Conservation (phyloP, 2,113 vertebrate genomes). For the Nycticebus coucang region DNA sequence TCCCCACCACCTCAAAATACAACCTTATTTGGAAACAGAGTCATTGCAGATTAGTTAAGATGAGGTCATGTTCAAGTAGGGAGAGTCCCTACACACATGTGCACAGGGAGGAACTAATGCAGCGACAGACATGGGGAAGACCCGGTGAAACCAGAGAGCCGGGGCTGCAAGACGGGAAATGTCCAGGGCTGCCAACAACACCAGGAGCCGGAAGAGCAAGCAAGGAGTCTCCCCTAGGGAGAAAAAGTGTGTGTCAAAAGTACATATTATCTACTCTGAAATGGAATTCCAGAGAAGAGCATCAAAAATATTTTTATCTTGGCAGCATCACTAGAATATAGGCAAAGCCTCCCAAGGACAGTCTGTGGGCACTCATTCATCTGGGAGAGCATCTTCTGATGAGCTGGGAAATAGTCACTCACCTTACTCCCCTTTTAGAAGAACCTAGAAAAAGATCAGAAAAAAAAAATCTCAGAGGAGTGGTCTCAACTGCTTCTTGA, state of each 20-base stretch:
- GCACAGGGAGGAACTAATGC: not conserved
- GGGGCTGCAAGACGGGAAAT: not conserved
- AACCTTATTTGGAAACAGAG: not conserved
- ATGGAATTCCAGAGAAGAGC: not conserved
- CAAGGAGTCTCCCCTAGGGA: not conserved
- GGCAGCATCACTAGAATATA: not conserved
- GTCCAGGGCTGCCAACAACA: not conserved
- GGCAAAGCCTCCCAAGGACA: not conserved
- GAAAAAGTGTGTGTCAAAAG: too few relatives aligned
- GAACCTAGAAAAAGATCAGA: not conserved
- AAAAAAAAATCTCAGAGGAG: not conserved
- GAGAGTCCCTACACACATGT: not conserved
- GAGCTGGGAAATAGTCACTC: not conserved
- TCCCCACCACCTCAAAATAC: not conserved
- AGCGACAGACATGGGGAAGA: not conserved
- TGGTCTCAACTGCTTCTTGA: not conserved
- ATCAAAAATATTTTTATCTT: not conserved
- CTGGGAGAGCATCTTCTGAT: not conserved
- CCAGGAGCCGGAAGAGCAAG: not conserved
- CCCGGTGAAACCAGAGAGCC: rapidly evolving
- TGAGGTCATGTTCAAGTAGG: not conserved
- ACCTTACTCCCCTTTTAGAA: not conserved
- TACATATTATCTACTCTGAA: not conserved
- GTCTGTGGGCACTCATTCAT: not conserved
- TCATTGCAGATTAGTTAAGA: not conserved